Conservation (phyloP, 2,797 vertebrate species). For the Platyrinchus mystaceus region DNA sequence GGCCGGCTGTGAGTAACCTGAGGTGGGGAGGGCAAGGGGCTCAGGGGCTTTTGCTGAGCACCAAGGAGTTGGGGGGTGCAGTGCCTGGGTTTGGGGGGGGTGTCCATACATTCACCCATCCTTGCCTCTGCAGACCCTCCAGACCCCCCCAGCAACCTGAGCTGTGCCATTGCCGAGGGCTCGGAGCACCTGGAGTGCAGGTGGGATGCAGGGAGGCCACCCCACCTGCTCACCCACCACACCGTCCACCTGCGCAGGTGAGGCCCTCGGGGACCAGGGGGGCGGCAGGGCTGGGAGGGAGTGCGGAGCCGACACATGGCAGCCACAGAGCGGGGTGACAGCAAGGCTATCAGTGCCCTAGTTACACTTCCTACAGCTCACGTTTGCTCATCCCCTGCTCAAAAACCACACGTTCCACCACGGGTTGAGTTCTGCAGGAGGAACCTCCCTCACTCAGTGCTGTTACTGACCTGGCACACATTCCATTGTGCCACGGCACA, state of each 20-base stretch:
- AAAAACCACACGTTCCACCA: rapidly evolving
- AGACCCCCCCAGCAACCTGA: conserved; percentile 62
- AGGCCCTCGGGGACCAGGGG: rapidly evolving
- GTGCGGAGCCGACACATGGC: neutral
- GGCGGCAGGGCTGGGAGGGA: neutral
- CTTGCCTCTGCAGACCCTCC: conserved; percentile 61
- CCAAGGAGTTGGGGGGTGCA: rapidly evolving
- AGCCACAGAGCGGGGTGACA: neutral
- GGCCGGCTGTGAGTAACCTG: conserved; percentile 63
- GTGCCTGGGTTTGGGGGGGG: neutral
- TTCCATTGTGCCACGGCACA: rapidly evolving
- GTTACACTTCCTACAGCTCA: conserved; percentile 28
- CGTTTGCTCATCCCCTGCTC: neutral
- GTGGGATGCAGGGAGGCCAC: conserved; percentile 54
- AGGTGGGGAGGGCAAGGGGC: neutral
- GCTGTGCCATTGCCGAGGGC: conserved; percentile 64
- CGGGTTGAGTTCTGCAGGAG: rapidly evolving
- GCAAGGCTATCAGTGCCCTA: conserved; percentile 21
- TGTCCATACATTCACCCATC: rapidly evolving
- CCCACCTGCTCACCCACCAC: conserved; percentile 51
- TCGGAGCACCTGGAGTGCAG: conserved; percentile 53
- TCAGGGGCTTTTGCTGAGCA: no score
- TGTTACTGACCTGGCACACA: rapidly evolving
- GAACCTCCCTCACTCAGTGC: rapidly evolving
- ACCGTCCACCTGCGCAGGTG: conserved; percentile 69